These are phyloP conservation scores for Lasioglossum baleicum DNA, from an alignment of 1,140 invertebrate genomes.

Conservation along the genomic window DNA sequence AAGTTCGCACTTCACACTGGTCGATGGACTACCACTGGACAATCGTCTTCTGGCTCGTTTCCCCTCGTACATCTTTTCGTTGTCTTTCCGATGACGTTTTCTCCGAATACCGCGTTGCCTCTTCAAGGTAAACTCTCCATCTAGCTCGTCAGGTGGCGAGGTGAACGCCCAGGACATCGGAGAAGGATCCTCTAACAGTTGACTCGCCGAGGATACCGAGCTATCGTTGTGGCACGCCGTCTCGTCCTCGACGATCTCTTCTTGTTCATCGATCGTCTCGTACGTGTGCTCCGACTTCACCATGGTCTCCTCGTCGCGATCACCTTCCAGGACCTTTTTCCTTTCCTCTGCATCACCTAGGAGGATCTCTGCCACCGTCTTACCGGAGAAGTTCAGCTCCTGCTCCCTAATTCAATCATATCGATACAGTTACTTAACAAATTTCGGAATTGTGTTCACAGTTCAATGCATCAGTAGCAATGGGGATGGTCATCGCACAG, in stretches of 20 bases:
- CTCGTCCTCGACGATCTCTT: constrained; percentile 31
- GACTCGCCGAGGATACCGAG: constrained; percentile 76
- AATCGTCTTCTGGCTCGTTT: constrained; percentile 67
- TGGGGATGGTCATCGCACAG: no score
- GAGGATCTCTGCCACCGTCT: constrained; percentile 74
- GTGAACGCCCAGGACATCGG: constrained; percentile 75
- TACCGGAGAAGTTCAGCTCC: constrained; percentile 63
- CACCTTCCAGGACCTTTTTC: constrained; percentile 58
- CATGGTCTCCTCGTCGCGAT: constrained; percentile 14
- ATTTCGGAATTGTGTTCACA: no score
- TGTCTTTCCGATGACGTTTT: constrained; percentile 72
- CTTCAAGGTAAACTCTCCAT: constrained; percentile 76
- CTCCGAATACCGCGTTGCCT: constrained; percentile 77
- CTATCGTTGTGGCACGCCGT: constrained; percentile 72
- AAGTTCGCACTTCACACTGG: constrained; percentile 31
- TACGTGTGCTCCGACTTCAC: constrained; percentile 62
- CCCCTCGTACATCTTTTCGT: constrained; percentile 58
- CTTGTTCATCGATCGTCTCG: constrained; percentile 65
- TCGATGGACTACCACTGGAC: constrained; percentile 63
- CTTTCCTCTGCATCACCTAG: constrained; percentile 69
- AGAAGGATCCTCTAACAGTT: constrained; percentile 76
- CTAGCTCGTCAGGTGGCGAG: constrained; percentile 72
- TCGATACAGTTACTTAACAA: no score
- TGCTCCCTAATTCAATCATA: constrained; percentile 60
- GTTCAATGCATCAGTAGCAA: no score